Percentiles rank a stretch among this genome's conserved stretches.
Conservation (phyloP, 2,797 vertebrate genomes). For the Aplochiton taeniatus region DNA sequence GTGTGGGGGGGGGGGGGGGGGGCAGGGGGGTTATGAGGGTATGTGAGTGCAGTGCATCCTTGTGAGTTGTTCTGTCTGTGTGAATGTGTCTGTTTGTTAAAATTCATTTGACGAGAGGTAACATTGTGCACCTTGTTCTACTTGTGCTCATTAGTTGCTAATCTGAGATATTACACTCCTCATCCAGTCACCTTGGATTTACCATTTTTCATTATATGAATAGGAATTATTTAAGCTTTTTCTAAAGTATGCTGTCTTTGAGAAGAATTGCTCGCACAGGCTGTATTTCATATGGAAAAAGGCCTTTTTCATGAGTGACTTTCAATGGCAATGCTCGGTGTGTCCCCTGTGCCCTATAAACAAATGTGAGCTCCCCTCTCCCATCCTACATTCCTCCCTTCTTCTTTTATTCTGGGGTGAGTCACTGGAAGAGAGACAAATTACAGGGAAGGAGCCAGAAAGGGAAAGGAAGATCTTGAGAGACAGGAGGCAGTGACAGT, state of each 20-base stretch:
- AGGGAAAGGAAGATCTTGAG: conserved; percentile 33
- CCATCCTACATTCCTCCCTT: conserved; percentile 25
- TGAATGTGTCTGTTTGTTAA: conserved; percentile 12
- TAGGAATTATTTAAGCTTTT: conserved; percentile 55
- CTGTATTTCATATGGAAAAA: conserved; percentile 20
- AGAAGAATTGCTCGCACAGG: conserved; percentile 42
- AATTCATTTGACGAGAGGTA: conserved; percentile 57
- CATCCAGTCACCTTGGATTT: conserved; percentile 56
- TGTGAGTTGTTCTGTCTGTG: conserved; percentile 10
- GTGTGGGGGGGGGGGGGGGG: conserved; percentile 2
- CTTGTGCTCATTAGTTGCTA: conserved; percentile 58
- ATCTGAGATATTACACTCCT: conserved; percentile 62
- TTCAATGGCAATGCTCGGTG: conserved; percentile 39
- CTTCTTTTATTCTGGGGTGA: conserved; percentile 45
- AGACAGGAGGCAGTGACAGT: conserved; percentile 28
- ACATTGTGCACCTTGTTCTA: conserved; percentile 51
- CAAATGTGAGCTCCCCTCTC: conserved; percentile 50
- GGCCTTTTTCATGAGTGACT: conserved; percentile 52
- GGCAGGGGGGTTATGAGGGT: neutral
- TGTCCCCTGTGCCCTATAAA: conserved; percentile 50
- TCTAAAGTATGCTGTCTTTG: conserved; percentile 30
- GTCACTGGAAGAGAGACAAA: conserved; percentile 48
- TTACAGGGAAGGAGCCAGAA: conserved; percentile 45
- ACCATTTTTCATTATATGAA: conserved; percentile 57
- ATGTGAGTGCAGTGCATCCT: conserved; percentile 2